A percentile compares a stretch with the other conserved stretches of the same genome.
phyloP scores from a whole-genome alignment of 2,888 invertebrate species.

The Idaea aversata region DNA sequence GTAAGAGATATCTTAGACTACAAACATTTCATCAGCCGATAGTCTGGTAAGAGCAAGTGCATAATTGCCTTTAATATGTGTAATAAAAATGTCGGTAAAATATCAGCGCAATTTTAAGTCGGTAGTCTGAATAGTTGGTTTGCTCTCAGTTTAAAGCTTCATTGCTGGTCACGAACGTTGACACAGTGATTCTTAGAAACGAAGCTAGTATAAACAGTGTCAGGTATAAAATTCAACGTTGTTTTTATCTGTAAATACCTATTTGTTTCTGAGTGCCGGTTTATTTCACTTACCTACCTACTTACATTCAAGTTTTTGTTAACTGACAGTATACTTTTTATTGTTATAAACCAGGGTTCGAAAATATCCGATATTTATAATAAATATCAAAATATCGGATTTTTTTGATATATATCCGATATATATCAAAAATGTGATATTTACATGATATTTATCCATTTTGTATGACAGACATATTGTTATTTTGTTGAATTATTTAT shows the following conservation, averaged over 20 bases:
- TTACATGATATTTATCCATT: too few species aligned
- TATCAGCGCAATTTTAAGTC: not conserved
- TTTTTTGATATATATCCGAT: too few species aligned
- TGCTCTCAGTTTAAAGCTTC: not conserved
- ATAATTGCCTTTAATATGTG: too few species aligned
- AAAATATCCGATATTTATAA: too few species aligned
- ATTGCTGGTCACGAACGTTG: not conserved
- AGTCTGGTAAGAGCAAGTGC: not conserved
- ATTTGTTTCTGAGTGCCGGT: not conserved
- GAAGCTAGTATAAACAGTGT: not conserved
- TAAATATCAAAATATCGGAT: too few species aligned
- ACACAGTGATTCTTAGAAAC: constrained; percentile 1
- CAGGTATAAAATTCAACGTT: not conserved
- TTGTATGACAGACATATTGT: too few species aligned
- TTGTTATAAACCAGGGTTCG: too few species aligned
- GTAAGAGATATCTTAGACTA: constrained; percentile 6
- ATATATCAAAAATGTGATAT: too few species aligned
- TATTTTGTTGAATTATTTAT: too few species aligned
- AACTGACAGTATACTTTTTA: too few species aligned
- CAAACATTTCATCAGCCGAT: not conserved
- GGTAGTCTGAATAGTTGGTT: not conserved
- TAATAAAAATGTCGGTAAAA: not conserved
- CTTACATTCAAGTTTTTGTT: too few species aligned
- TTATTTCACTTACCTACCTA: not conserved
- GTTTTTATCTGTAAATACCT: not conserved